phyloP scores from a whole-genome alignment of 2,797 vertebrate species.

The Acanthurus tractus region DNA sequence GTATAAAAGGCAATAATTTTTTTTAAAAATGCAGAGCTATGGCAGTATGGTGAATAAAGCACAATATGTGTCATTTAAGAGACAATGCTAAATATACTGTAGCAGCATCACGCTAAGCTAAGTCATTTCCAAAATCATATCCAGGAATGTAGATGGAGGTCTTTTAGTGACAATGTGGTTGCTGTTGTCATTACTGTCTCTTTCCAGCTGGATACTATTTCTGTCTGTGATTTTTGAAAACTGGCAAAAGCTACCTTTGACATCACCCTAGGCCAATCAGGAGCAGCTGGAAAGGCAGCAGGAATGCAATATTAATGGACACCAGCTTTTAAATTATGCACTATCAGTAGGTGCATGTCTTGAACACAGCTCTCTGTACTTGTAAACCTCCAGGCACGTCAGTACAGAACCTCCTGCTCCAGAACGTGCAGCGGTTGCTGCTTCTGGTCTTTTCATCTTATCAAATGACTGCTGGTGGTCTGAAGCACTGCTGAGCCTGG shows the following conservation, averaged over 20 bases:
- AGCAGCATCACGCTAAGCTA: slow-evolving; percentile 76
- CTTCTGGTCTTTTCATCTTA: slow-evolving; percentile 64
- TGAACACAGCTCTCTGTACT: slow-evolving; percentile 19
- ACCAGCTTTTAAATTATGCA: slow-evolving; percentile 44
- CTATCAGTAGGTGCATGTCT: slow-evolving; percentile 24
- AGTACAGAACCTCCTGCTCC: slow-evolving; percentile 20
- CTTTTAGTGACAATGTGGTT: slow-evolving; percentile 71
- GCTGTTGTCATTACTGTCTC: slow-evolving; percentile 72
- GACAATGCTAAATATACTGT: slow-evolving; percentile 45
- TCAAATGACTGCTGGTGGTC: slow-evolving; percentile 55
- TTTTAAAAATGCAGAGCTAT: slow-evolving; percentile 9
- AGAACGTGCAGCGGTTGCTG: slow-evolving; percentile 18
- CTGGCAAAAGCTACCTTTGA: slow-evolving; percentile 63
- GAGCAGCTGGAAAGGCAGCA: slow-evolving; percentile 25
- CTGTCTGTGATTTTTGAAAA: slow-evolving; percentile 67
- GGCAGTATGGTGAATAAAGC: slow-evolving; percentile 24
- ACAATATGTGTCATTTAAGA: slow-evolving; percentile 34
- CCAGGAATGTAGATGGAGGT: slow-evolving; percentile 72
- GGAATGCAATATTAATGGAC: slow-evolving; percentile 48
- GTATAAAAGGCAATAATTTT: slow-evolving; percentile 19
- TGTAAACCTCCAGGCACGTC: slow-evolving; percentile 15
- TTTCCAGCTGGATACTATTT: slow-evolving; percentile 73
- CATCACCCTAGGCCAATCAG: slow-evolving; percentile 57
- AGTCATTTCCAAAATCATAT: slow-evolving; percentile 75
- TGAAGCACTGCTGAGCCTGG: slow-evolving; percentile 26